Conservation (phyloP, 2,888 invertebrate genomes). For the Caenorhabditis imperialis region DNA sequence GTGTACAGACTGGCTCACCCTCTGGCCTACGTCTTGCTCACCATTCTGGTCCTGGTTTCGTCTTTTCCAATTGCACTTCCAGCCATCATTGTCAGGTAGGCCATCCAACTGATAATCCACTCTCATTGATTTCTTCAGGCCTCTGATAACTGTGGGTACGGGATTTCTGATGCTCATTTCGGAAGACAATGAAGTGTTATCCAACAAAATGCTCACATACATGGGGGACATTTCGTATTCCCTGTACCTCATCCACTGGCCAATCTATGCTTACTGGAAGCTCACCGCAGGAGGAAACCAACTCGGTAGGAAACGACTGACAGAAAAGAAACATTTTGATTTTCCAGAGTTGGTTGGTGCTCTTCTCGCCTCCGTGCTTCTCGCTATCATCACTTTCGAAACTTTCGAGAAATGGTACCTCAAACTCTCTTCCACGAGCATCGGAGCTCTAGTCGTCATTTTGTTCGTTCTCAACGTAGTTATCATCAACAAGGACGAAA, state of each 20-base stretch:
- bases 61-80: constrained; percentile 1
- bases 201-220: constrained; percentile 24
- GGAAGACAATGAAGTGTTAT: constrained; percentile 4
- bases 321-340: no score
- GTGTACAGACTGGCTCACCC: no score
- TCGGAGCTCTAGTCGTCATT: constrained; percentile 4
- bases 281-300: constrained; percentile 6
- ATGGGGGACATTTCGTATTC: constrained; percentile 43
- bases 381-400: constrained; percentile 20
- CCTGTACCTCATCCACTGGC: constrained; percentile 36
- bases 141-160: constrained; percentile 18
- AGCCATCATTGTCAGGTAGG: not conserved
- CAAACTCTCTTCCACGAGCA: constrained; percentile 6
- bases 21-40: not conserved
- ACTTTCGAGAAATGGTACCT: constrained; percentile 34
- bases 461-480: constrained; percentile 16
- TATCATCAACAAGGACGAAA: constrained; percentile 7
- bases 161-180: constrained; percentile 20
- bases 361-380: constrained; percentile 6
- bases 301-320: no score
- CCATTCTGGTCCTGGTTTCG: not conserved
- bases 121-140: constrained; percentile 27
- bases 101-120: not conserved
- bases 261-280: constrained; percentile 29
- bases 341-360: constrained; percentile 11